phyloP scores from a whole-genome alignment of 1,140 invertebrate genomes.

The Drosophila persimilis region DNA sequence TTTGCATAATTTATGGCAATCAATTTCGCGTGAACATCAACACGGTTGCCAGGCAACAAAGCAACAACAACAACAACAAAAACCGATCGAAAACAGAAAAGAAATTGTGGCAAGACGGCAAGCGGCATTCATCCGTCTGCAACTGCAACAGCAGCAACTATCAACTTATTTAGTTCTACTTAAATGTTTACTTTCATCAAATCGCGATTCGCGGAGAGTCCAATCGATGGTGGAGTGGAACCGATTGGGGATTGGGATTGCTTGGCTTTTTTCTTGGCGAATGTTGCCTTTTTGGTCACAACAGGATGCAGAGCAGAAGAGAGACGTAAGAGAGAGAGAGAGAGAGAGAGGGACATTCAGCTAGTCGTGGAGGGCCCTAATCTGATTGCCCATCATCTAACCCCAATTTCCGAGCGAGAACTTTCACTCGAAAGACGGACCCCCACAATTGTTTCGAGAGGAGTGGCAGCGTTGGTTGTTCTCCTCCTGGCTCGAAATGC shows the following conservation, averaged over 20 bases:
- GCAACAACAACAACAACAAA: conserved; percentile 2
- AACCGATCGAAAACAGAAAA: conserved; percentile 24
- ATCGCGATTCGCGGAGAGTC: conserved; percentile 30
- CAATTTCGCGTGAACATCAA: conserved; percentile 61
- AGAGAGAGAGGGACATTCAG: conserved; percentile 38
- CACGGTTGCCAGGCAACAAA: conserved; percentile 40
- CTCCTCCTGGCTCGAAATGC: conserved; percentile 36
- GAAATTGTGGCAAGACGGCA: conserved; percentile 38
- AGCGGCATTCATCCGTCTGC: conserved; percentile 12
- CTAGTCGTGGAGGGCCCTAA: conserved; percentile 35
- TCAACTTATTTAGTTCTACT: conserved; percentile 62
- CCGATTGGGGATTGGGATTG: conserved; percentile 4
- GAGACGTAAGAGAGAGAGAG: not conserved
- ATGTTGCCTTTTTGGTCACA: conserved; percentile 51
- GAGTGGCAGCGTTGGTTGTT: not conserved
- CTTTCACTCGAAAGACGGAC: conserved; percentile 27
- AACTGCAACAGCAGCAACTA: conserved; percentile 12
- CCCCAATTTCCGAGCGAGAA: conserved; percentile 36
- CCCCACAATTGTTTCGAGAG: conserved; percentile 24
- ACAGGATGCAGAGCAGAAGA: conserved; percentile 17
- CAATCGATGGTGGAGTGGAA: conserved; percentile 12
- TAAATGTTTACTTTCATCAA: conserved; percentile 61
- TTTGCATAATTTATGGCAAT: conserved; percentile 68
- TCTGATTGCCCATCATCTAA: conserved; percentile 49
- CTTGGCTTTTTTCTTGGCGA: not conserved